Base-by-base conservation (phyloP, 2,113 vertebrate species). In the Forbesichthys agassizii region DNA sequence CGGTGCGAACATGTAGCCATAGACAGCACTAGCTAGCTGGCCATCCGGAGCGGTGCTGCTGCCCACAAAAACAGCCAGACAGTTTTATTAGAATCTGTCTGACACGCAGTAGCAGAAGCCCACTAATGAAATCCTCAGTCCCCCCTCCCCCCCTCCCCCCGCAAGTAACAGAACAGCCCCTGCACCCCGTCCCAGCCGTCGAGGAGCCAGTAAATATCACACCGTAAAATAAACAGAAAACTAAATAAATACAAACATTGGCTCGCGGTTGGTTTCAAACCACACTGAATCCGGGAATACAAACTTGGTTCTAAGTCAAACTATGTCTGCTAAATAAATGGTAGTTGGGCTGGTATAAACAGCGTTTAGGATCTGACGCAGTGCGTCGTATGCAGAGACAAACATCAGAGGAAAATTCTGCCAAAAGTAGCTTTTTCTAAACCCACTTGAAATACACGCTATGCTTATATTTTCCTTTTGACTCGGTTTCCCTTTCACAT, bases 51-150 rank as follows among this genome's bases (percentile, higher is more conserved):
- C 90, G 80, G 95, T 86, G 90, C 92, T 92, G 93, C 90, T 93
- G 93, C 92, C 94, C 93, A 93, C 94, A 93, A 92, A 27, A 94
- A 91, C 93, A 96, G 93, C 94, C 94, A 98, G 95, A 97, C 95
- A 95, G 93, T 96, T 97, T 96, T 87, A 98, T 98, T 98, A 96
- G 93, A 89, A 88, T 90, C 93, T 94, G 96, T 96, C 95, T 96
- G 95, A 93, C 93, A 93, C 92, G 88, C 90, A 91, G 87, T 84
- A 61, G 79, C 81, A 79, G 27, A 57, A 72, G 71, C 79, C 84
- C 86, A 78, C 85, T 85, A 90, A 92, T 92, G 85, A 89, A 92
- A 90, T 87, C 84, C 84, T 84, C 83, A 68, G 49, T 48, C 11
- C 73, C 56, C 64, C 74, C 64, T 16, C 74, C 56, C 66, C 74